A percentile compares a stretch with the other conserved stretches of the same genome.
Evolutionary conservation across 92 coral and sea anemone genomes (phyloP).

Genomic region (Heliopora coerulea): DNA sequence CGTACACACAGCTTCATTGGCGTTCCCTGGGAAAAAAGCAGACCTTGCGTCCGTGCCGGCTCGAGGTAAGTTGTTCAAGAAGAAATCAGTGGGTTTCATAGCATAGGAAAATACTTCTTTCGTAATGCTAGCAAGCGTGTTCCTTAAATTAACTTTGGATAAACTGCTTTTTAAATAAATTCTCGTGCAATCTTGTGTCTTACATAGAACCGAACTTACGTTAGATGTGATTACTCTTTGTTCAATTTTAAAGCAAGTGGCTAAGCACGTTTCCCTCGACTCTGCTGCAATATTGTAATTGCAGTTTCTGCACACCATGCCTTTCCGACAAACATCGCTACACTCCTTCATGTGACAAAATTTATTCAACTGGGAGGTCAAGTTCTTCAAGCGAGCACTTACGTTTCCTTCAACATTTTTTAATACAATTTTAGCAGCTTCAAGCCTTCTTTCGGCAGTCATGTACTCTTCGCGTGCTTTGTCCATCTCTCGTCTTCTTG

Average conservation of each 20-base stretch:
- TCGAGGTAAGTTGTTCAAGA: neutral
- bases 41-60: neutral
- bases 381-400: neutral
- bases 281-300: slow-evolving; percentile 45
- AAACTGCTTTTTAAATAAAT: neutral
- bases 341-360: slow-evolving; percentile 55
- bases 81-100: neutral
- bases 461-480: neutral
- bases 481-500: neutral
- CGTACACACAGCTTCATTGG: neutral
- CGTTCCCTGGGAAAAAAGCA: neutral
- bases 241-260: slow-evolving; percentile 44
- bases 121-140: neutral
- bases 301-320: slow-evolving; percentile 57
- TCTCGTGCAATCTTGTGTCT: slow-evolving; percentile 22
- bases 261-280: slow-evolving; percentile 59
- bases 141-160: neutral
- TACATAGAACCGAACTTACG: slow-evolving; percentile 31
- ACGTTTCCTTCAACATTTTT: neutral
- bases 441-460: neutral
- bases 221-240: slow-evolving; percentile 44
- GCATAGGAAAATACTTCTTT: neutral
- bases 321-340: slow-evolving; percentile 51
- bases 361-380: slow-evolving; percentile 37
- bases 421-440: neutral